Evolutionary conservation across 2,113 vertebrate genomes (phyloP).

Genomic region (Arvicanthis niloticus): DNA sequence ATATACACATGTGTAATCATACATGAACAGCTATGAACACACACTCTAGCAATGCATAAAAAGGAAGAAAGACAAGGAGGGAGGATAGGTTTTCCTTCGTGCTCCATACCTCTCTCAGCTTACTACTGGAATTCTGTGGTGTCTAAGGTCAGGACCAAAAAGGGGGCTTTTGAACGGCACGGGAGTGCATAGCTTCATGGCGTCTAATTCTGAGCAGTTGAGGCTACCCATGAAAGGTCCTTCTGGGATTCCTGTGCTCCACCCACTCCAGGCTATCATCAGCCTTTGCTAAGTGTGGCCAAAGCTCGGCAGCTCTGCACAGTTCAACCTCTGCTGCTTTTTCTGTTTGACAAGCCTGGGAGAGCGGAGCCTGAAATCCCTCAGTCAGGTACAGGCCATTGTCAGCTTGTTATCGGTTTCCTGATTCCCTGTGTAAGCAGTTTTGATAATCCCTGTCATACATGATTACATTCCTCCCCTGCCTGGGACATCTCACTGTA

Average conservation of each 20-base stretch:
- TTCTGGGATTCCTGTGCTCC: background rate
- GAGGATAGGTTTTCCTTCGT: background rate
- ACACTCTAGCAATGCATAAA: background rate
- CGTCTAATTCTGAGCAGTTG: background rate
- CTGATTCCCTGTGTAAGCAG: conserved; percentile 81
- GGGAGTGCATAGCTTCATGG: background rate
- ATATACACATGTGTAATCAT: too few relatives aligned
- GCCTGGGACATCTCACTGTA: conserved; percentile 70
- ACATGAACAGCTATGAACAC: background rate
- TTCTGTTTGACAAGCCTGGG: conserved; percentile 62
- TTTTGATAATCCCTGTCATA: conserved; percentile 79
- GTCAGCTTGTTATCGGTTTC: conserved; percentile 76
- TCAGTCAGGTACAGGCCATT: conserved; percentile 58
- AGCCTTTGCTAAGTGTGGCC: background rate
- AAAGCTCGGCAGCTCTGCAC: background rate
- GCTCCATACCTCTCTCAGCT: background rate
- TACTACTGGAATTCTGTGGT: background rate
- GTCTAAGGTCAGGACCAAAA: conserved; percentile 9
- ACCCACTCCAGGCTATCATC: background rate
- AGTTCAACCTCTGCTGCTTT: background rate
- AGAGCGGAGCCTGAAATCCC: conserved; percentile 60
- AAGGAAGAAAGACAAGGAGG: background rate
- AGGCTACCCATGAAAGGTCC: background rate
- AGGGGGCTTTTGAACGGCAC: background rate
- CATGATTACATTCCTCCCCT: conserved; percentile 78